phyloP scores from a whole-genome alignment of 2,113 vertebrate species.

The Myrmecobius fasciatus region DNA sequence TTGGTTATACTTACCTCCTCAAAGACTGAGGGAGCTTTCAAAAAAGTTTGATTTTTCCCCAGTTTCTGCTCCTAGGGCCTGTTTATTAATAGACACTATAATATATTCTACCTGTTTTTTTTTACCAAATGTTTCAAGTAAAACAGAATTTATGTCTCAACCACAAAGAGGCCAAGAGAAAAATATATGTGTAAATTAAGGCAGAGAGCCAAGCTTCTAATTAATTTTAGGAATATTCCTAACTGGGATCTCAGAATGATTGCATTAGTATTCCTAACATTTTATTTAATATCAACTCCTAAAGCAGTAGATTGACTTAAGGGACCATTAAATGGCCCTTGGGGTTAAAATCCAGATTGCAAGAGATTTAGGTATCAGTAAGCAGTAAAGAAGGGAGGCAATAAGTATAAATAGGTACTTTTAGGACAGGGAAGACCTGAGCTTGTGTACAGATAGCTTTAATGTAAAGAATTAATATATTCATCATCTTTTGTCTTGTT shows the following conservation, averaged over 20 bases:
- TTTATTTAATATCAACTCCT: too few relatives aligned
- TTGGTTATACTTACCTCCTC: not conserved
- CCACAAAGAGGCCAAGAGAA: not conserved
- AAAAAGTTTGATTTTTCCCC: not conserved
- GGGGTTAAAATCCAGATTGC: not conserved
- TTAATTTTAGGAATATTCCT: too few relatives aligned
- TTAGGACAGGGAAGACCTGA: not conserved
- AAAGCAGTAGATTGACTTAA: not conserved
- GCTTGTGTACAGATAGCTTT: not conserved
- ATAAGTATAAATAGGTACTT: not conserved
- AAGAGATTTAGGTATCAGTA: not conserved
- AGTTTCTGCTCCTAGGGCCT: not conserved
- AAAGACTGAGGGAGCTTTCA: not conserved
- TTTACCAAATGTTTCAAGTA: not conserved
- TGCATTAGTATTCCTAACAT: too few relatives aligned
- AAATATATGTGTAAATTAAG: too few relatives aligned
- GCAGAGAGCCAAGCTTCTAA: too few relatives aligned
- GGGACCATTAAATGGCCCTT: not conserved
- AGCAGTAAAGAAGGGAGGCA: not conserved
- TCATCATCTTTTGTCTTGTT: not conserved
- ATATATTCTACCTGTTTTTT: not conserved
- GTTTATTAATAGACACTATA: not conserved
- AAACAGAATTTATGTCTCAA: not conserved
- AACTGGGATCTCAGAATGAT: too few relatives aligned
- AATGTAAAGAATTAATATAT: not conserved